Conservation (phyloP, 2,888 invertebrate genomes). For the Drosophila eohydei region DNA sequence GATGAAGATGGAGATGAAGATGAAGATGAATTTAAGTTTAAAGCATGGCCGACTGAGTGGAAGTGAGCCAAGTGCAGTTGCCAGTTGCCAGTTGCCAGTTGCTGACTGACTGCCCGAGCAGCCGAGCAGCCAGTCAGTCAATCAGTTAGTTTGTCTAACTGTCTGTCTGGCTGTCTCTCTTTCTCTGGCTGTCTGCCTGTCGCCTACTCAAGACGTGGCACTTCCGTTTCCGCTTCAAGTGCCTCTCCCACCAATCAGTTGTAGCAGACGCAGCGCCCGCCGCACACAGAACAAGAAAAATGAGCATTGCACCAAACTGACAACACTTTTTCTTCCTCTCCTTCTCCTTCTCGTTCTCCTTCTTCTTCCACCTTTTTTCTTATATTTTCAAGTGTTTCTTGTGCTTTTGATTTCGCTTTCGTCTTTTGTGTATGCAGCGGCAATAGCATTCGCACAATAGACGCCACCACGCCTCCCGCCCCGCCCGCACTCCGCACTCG, state of each 20-base stretch:
- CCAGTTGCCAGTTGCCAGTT: slow-evolving; percentile 23
- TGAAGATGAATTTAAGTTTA: slow-evolving; percentile 41
- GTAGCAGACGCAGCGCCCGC: slow-evolving; percentile 18
- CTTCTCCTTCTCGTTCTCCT: no score
- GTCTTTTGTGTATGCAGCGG: slow-evolving; percentile 40
- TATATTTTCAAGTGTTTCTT: not conserved
- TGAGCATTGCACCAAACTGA: slow-evolving; percentile 72
- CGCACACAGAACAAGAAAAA: slow-evolving; percentile 48
- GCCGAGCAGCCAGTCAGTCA: slow-evolving; percentile 56
- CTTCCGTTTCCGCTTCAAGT: slow-evolving; percentile 74
- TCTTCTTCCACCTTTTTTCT: not conserved
- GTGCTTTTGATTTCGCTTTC: slow-evolving; percentile 66
- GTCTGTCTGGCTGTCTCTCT: not conserved
- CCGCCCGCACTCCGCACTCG: not conserved
- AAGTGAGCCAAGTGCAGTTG: slow-evolving; percentile 21
- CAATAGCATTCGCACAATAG: slow-evolving; percentile 38
- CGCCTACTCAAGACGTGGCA: slow-evolving; percentile 71
- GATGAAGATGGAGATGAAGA: not conserved
- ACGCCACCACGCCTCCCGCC: not conserved
- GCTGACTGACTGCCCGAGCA: slow-evolving; percentile 34
- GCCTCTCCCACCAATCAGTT: slow-evolving; percentile 13
- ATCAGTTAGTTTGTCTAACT: slow-evolving; percentile 28
- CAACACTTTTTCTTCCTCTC: slow-evolving; percentile 37
- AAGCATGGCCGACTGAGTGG: slow-evolving; percentile 30
- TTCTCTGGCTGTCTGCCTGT: slow-evolving; percentile 4